Evolutionary conservation across 1,140 invertebrate genomes (phyloP).

Genomic region (Contarinia nasturtii): DNA sequence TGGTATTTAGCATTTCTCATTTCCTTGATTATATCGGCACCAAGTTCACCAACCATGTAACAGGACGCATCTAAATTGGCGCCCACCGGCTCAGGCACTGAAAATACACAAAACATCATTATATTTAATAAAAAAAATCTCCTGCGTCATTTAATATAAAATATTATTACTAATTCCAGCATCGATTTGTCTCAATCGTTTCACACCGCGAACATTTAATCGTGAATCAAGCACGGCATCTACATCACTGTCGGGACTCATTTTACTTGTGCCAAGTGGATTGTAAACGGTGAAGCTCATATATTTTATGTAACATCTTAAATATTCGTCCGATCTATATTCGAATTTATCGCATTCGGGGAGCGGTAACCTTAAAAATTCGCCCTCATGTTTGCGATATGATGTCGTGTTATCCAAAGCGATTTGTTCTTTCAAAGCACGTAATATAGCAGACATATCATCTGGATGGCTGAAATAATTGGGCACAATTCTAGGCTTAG

Average conservation of each 20-base stretch:
- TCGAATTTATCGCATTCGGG: conserved; percentile 18
- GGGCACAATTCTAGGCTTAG: conserved; percentile 50
- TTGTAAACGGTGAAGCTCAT: conserved; percentile 15
- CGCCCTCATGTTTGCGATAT: conserved; percentile 8
- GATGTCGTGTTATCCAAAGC: conserved; percentile 4
- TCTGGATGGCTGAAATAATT: conserved; percentile 51
- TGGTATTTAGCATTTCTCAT: no score
- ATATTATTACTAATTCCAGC: conserved; percentile 35
- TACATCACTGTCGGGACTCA: conserved; percentile 23
- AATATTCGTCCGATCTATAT: conserved; percentile 11
- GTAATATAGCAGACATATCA: conserved; percentile 43
- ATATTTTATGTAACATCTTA: conserved; percentile 11
- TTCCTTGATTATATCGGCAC: conserved; percentile 46
- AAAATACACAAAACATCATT: neutral
- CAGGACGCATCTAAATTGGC: conserved; percentile 59
- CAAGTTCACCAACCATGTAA: conserved; percentile 65
- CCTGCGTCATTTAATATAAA: conserved; percentile 32
- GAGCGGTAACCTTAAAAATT: conserved; percentile 14
- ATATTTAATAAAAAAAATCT: conserved; percentile 34
- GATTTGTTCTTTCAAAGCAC: conserved; percentile 26
- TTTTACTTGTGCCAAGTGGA: conserved; percentile 23
- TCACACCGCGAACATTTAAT: conserved; percentile 33
- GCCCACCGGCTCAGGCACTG: conserved; percentile 44
- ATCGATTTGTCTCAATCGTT: conserved; percentile 32
- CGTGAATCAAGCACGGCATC: conserved; percentile 25